Evolutionary conservation across 2,888 invertebrate genomes (phyloP), one percentile per base, ranked within the genome.

Genomic region (Eupithecia inturbata): DNA sequence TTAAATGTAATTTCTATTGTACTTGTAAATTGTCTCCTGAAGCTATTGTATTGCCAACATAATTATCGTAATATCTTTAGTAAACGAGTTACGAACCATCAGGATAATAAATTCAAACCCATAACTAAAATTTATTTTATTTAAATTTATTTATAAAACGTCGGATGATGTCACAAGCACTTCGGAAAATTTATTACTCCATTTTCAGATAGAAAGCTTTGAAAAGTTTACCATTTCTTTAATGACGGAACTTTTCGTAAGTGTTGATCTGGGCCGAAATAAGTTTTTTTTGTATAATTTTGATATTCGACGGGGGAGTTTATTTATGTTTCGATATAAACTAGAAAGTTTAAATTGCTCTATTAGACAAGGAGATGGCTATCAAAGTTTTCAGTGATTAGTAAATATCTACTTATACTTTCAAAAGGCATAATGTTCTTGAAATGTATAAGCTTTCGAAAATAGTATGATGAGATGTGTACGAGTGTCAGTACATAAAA

Each of bases 201-300:
- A 72, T 75, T 72, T 75, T 69, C 68, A 67, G 49, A 60, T 68
- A 66, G 62, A 70, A 72, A 75, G 70, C 72, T 75, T 75, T 70
- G 53, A 70, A 57, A 67, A 75, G 70, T 75, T 75, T 70, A 75
- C 70, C 60, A 75, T 72, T 72, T 63, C 75, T 75, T 70, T 75
- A 75, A 75, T 72, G 75, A 75, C 70, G 70, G 60, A 75, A 75
- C 72, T 75, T 75, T 22, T 45, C 67, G 36, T 45, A 67, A 75
- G 75, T 72, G 72, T 70, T 72, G 68, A 72, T 72, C 63, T 22
- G 39, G 19, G 28, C 49, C 70, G 70, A 70, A 41, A 41, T 67
- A 75, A 57, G 26, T 12, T n/a, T 22, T 57, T 62, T 72, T 75
- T 67, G 53, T 67, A 41, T 68, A 75, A 67, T 69, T 75, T 45